phyloP scores from a whole-genome alignment of 2,797 vertebrate species.

The Macroramphosus scolopax region DNA sequence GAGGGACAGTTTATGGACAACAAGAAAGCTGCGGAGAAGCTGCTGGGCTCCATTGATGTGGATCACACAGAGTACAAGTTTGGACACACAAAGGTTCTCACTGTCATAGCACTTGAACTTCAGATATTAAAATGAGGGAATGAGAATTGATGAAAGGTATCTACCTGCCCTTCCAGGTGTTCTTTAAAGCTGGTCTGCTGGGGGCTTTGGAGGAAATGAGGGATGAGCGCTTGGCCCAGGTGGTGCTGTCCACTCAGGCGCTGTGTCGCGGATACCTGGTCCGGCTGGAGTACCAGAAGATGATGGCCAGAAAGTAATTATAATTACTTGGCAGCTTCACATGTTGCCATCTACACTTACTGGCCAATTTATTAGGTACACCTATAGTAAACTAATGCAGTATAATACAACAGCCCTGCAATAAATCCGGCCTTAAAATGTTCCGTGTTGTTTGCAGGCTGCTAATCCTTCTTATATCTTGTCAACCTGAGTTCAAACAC shows the following conservation, averaged over 20 bases:
- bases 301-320: constrained; percentile 66
- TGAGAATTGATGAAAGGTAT: too few species aligned
- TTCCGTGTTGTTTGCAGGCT: too few species aligned
- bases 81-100: constrained; percentile 84
- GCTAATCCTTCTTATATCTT: too few species aligned
- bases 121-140: too few species aligned
- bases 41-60: constrained; percentile 81
- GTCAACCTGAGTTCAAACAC: too few species aligned
- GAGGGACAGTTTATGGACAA: constrained; percentile 86
- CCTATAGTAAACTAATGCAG: too few species aligned
- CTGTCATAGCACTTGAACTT: too few species aligned
- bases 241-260: constrained; percentile 79
- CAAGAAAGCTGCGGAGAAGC: constrained; percentile 87
- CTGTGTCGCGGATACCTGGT: constrained; percentile 76
- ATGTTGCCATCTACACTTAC: too few species aligned
- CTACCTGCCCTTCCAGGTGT: constrained; percentile 39
- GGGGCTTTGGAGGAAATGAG: constrained; percentile 82
- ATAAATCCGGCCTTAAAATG: too few species aligned
- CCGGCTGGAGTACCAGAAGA: constrained; percentile 48
- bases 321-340: neutral
- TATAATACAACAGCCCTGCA: too few species aligned
- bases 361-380: too few species aligned
- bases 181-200: constrained; percentile 81
- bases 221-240: constrained; percentile 76
- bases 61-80: constrained; percentile 86